Conservation (phyloP, 2,113 vertebrate genomes). For the Amazona guildingii region DNA sequence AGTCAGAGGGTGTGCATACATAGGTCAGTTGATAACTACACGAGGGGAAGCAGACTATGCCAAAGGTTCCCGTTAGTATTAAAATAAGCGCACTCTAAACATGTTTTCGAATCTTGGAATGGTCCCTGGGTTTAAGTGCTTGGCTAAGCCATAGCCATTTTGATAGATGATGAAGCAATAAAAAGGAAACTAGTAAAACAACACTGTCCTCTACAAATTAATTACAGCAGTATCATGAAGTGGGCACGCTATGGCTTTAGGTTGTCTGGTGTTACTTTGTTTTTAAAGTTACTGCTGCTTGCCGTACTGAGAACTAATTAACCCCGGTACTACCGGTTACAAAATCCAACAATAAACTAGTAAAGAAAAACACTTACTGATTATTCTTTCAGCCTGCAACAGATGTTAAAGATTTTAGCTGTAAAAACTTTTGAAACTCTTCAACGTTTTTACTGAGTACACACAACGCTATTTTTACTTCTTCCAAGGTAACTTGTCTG, state of each 20-base stretch:
- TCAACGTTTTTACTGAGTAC: background rate
- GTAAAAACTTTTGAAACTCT: background rate
- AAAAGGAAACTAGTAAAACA: background rate
- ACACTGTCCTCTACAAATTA: rapidly evolving
- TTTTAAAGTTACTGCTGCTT: background rate
- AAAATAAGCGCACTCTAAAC: background rate
- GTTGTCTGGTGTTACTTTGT: background rate
- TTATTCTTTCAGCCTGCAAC: background rate
- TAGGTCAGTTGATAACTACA: background rate
- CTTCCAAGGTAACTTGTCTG: background rate
- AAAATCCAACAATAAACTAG: background rate
- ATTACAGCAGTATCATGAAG: background rate
- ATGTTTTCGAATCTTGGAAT: background rate
- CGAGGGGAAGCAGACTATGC: rapidly evolving
- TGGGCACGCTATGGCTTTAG: background rate
- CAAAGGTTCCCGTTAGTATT: background rate
- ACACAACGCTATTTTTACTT: background rate
- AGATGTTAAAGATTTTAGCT: background rate
- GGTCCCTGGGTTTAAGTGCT: background rate
- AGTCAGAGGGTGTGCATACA: background rate
- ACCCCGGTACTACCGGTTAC: rapidly evolving
- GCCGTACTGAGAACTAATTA: background rate
- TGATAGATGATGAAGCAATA: background rate
- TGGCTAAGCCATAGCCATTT: background rate
- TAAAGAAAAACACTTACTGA: background rate